Percentiles rank a stretch among this genome's conserved stretches.
phyloP scores from a whole-genome alignment of 2,113 vertebrate genomes.

The Zeus faber region DNA sequence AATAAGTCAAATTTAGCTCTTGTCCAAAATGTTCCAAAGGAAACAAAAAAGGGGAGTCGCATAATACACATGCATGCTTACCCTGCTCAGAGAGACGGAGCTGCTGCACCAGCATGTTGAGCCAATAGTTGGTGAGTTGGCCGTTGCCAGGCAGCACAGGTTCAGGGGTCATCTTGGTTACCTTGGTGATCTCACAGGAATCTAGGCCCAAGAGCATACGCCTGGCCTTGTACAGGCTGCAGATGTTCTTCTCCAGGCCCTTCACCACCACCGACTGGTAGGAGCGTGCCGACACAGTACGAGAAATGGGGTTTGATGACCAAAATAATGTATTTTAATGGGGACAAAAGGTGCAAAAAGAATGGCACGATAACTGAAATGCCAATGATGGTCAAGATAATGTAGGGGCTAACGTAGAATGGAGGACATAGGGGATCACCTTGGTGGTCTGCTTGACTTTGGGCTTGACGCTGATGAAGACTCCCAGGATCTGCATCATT shows the following conservation, averaged over 20 bases:
- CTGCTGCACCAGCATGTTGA: conserved; percentile 75
- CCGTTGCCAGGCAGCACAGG: conserved; percentile 43
- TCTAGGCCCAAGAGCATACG: conserved; percentile 70
- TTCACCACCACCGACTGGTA: conserved; percentile 79
- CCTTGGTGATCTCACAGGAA: conserved; percentile 55
- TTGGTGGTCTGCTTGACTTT: conserved; percentile 79
- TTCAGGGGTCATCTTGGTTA: conserved; percentile 53
- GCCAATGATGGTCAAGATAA: no score
- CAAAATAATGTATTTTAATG: no score
- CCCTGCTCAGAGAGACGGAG: conserved; percentile 71
- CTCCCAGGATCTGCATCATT: conserved; percentile 77
- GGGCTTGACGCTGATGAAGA: conserved; percentile 80
- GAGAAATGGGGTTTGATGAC: neutral
- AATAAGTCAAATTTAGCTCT: neutral
- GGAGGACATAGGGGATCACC: conserved; percentile 65
- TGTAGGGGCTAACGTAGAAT: no score
- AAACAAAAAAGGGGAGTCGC: neutral
- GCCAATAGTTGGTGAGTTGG: conserved; percentile 70
- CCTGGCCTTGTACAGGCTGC: conserved; percentile 72
- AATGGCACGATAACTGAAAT: no score
- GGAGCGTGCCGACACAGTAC: conserved; percentile 6
- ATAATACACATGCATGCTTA: conserved; percentile 33
- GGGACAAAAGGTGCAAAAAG: no score
- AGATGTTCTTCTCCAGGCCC: conserved; percentile 75
- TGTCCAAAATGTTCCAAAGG: neutral